Percentiles rank a stretch among this genome's conserved stretches.
Conservation (phyloP, 2,797 vertebrate genomes). For the Synanceia verrucosa region DNA sequence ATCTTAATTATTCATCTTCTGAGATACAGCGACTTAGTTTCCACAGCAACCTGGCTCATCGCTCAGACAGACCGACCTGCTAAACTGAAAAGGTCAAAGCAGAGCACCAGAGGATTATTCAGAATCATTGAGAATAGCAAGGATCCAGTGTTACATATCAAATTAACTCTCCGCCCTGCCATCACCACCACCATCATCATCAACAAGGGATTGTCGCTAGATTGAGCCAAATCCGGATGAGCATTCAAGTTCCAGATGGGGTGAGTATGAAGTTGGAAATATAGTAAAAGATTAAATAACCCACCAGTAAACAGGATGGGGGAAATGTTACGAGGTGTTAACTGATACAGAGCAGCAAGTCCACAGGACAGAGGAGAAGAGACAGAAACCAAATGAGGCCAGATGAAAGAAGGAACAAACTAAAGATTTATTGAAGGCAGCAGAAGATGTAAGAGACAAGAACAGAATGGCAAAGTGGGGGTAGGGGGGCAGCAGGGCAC, state of each 20-base stretch:
- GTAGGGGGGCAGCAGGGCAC: slow-evolving; percentile 51
- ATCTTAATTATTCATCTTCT: slow-evolving; percentile 31
- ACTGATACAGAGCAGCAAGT: slow-evolving; percentile 57
- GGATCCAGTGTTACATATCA: slow-evolving; percentile 5
- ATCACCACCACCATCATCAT: not conserved
- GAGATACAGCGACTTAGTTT: slow-evolving; percentile 21
- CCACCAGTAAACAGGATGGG: slow-evolving; percentile 65
- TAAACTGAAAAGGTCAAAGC: slow-evolving; percentile 45
- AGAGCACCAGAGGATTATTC: slow-evolving; percentile 43
- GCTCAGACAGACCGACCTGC: not conserved
- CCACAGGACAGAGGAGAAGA: slow-evolving; percentile 61
- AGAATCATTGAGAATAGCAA: slow-evolving; percentile 23
- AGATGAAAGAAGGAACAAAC: slow-evolving; percentile 80
- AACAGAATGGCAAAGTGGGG: slow-evolving; percentile 59
- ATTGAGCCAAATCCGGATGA: slow-evolving; percentile 29
- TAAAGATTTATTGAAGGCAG: slow-evolving; percentile 86
- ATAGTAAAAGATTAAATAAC: slow-evolving; percentile 34
- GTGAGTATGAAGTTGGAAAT: slow-evolving; percentile 68
- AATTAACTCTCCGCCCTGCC: slow-evolving; percentile 22
- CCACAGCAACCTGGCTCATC: slow-evolving; percentile 30
- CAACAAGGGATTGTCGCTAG: not conserved
- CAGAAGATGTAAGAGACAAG: slow-evolving; percentile 71
- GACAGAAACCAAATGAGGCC: slow-evolving; percentile 78
- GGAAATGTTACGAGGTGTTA: slow-evolving; percentile 75
- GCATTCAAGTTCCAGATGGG: slow-evolving; percentile 52